phyloP scores from a whole-genome alignment of 2,888 invertebrate genomes.

The Hirudinaria manillensis region DNA sequence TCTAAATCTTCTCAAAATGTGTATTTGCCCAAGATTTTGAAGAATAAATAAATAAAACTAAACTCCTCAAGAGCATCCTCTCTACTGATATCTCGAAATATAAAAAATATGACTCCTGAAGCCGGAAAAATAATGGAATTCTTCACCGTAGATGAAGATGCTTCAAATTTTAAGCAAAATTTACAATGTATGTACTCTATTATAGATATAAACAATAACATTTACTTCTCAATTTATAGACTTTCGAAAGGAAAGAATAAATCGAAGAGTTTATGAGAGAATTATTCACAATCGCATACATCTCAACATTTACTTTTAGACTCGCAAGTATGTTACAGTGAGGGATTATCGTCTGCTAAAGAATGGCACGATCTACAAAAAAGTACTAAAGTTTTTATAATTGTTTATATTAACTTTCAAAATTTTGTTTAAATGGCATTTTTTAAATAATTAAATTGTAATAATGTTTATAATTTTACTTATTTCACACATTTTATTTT shows the following conservation, averaged over 20 bases:
- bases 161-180: neutral
- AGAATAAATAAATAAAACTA: too few relatives aligned
- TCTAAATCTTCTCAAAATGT: neutral
- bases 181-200: neutral
- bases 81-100: slow-evolving; percentile 1
- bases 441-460: neutral
- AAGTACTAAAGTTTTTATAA: too few relatives aligned
- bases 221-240: slow-evolving; percentile 20
- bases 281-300: neutral
- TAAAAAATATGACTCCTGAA: slow-evolving; percentile 20
- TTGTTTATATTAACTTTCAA: too few relatives aligned
- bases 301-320: neutral
- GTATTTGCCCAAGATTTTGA: neutral
- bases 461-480: neutral
- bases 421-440: neutral
- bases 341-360: too few relatives aligned
- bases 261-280: neutral
- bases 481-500: neutral
- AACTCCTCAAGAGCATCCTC: too few relatives aligned
- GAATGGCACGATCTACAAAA: too few relatives aligned
- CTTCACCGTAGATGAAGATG: neutral
- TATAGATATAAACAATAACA: neutral
- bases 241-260: neutral
- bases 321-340: neutral
- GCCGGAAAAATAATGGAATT: slow-evolving; percentile 20